Conservation (phyloP, 2,113 vertebrate species). For the Spizaetus ornatus region DNA sequence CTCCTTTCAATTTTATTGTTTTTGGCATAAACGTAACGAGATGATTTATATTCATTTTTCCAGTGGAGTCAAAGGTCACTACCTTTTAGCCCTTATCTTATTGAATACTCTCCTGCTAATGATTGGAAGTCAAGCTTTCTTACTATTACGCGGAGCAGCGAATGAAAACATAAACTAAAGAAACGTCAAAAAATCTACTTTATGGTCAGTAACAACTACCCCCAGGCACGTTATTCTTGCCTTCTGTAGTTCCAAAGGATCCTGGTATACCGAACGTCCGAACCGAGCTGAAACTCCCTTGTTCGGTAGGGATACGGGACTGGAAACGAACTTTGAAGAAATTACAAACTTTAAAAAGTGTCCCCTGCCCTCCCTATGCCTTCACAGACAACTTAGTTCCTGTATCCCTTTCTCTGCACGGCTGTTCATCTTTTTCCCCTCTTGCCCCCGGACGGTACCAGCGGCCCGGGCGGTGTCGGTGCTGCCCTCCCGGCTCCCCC, state of each 20-base stretch:
- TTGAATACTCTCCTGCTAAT: neutral
- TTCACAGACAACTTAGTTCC: neutral
- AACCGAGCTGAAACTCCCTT: neutral
- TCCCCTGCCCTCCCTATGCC: neutral
- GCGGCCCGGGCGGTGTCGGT: neutral
- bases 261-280: accelerated
- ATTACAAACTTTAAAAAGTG: neutral
- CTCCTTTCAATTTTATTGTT: neutral
- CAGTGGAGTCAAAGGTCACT: conserved; percentile 18
- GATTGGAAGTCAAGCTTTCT: neutral
- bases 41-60: conserved; percentile 14
- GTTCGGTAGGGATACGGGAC: neutral
- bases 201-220: neutral
- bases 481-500: neutral
- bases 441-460: neutral
- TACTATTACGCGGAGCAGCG: neutral
- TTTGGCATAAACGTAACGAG: conserved; percentile 8
- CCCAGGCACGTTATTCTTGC: neutral
- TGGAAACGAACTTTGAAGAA: neutral
- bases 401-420: accelerated
- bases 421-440: accelerated
- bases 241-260: neutral
- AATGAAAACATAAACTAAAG: neutral
- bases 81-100: neutral
- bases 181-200: neutral